Evolutionary conservation across 2,888 invertebrate species (phyloP), one percentile per base, ranked within the genome.

Genomic region (Gymnosoma rotundatum): DNA sequence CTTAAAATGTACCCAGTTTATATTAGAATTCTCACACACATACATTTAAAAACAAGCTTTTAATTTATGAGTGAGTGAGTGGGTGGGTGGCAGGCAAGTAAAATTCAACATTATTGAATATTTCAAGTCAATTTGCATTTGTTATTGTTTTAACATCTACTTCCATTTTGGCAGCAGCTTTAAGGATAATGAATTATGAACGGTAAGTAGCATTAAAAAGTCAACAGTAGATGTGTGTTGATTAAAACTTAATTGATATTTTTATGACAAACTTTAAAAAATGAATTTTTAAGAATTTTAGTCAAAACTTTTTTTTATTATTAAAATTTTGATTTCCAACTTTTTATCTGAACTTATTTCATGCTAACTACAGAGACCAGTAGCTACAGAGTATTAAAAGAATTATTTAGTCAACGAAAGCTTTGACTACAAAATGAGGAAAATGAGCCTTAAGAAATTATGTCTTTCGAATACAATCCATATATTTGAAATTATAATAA

Each of bases 51-150:
- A 20, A 16, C 38, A 76, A 56, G 42, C 56, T 38, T 78, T 25
- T 66, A 25, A 52, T 42, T 64, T 79, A 42, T 42, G 12, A 42
- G 12, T 32, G 32, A 32, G 72, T 66, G 42, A 73, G 66, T 79
- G 79, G 64, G 72, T 73, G 73, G 73, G 73, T 73, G 79, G 72
- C 21, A 58, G 48, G 36, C 38, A 20, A 50, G 10, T 50, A 32
- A 50, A 66, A 2, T 16, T 48, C 45, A 32, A 67, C 9, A 32
- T 75, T 50, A 12, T 14, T 60, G 16, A 50, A 67, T 52, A 60
- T 45, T 18, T 67, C 12, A 58, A 52, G 12, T 67, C 21, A 38
- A 52, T 78, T 69, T 52, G 16, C 20, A 61, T 48, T 42, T 7
- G 20, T 21, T 45, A 66, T 64, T 50, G 42, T 42, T 12, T 42